These are phyloP conservation scores for Euleptes europaea DNA, from an alignment of 2,113 vertebrate genomes.

Conservation along the genomic window DNA sequence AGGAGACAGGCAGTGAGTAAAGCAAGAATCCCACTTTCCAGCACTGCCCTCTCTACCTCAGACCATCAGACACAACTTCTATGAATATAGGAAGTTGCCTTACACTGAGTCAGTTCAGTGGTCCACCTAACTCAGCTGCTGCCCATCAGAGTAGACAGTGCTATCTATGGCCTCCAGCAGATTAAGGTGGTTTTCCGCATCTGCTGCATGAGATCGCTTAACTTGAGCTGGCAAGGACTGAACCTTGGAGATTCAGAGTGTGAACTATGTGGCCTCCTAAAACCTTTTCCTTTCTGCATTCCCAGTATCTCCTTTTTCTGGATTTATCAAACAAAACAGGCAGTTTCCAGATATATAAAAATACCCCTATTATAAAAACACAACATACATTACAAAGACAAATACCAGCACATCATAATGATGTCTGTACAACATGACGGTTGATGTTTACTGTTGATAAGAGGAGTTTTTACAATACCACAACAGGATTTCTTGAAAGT, in stretches of 20 bases:
- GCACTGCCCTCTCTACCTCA: neutral
- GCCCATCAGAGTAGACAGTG: no score
- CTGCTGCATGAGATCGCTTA: no score
- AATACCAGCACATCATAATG: neutral
- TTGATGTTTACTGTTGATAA: neutral
- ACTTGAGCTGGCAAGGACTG: no score
- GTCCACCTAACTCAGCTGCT: no score
- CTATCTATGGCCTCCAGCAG: no score
- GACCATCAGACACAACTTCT: no score
- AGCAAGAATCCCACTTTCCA: neutral
- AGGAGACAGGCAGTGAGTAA: neutral
- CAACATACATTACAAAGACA: neutral
- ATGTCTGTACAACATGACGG: neutral
- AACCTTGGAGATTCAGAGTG: no score
- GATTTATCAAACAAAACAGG: neutral
- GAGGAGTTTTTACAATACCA: neutral
- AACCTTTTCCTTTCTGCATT: no score
- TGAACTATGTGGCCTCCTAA: no score
- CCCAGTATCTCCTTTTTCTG: neutral
- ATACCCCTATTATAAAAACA: neutral
- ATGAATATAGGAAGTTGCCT: neutral
- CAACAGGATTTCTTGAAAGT: neutral
- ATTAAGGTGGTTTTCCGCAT: no score
- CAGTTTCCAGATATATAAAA: no score
- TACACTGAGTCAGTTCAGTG: no score